Percentiles rank a stretch among this genome's conserved stretches.
Evolutionary conservation across 1,140 invertebrate species (phyloP).

Genomic region (Sipha flava): DNA sequence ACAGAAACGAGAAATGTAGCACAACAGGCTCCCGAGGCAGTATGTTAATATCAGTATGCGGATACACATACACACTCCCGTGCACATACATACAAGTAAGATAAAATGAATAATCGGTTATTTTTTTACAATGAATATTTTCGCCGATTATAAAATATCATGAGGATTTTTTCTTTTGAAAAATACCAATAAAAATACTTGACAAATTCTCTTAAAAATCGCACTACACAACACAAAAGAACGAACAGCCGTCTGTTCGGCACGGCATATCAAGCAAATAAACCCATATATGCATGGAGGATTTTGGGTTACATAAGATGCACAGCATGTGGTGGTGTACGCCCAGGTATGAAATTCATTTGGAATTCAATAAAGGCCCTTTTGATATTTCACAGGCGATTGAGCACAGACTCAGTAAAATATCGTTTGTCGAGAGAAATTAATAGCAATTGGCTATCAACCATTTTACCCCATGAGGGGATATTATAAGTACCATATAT

Average conservation of each 20-base stretch:
- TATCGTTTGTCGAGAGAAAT: constrained; percentile 17
- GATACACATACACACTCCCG: neutral
- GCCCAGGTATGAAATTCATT: constrained; percentile 27
- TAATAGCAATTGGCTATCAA: neutral
- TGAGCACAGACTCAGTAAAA: neutral
- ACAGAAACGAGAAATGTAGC: constrained; percentile 5
- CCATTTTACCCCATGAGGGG: neutral
- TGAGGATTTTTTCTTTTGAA: neutral
- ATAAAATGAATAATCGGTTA: constrained; percentile 15
- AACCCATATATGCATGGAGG: constrained; percentile 8
- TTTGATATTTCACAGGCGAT: constrained; percentile 20
- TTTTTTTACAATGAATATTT: constrained; percentile 19
- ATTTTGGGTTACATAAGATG: constrained; percentile 8
- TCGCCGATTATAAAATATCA: neutral
- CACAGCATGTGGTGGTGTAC: constrained; percentile 20
- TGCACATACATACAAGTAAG: neutral
- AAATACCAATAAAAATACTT: constrained; percentile 20
- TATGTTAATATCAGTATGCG: constrained; percentile 5
- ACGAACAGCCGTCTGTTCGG: neutral
- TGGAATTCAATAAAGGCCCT: constrained; percentile 1
- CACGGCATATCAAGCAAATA: neutral
- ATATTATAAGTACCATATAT: neutral
- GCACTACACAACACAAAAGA: neutral
- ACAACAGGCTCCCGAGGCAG: constrained; percentile 8
- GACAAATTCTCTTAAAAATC: constrained; percentile 24